phyloP scores from a whole-genome alignment of 2,113 vertebrate genomes.

The Mesembrinibis cayennensis region DNA sequence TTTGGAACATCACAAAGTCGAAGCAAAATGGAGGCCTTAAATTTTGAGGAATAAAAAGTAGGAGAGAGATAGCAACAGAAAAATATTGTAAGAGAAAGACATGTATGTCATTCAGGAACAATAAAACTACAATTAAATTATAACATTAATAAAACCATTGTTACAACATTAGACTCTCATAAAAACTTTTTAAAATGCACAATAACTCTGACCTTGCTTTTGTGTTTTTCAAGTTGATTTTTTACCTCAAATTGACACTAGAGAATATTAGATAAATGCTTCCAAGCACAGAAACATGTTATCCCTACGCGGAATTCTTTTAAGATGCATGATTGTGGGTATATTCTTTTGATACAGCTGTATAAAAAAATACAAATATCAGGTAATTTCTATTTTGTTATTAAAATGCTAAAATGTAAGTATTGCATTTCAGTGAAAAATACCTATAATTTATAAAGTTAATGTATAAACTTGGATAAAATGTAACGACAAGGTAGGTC shows the following conservation, averaged over 20 bases:
- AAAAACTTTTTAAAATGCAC: not conserved
- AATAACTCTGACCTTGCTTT: not conserved
- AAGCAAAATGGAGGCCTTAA: not conserved
- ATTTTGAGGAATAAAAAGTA: not conserved
- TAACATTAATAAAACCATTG: not conserved
- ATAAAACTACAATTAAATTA: not conserved
- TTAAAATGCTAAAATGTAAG: not conserved
- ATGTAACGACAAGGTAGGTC: not conserved
- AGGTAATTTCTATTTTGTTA: not conserved
- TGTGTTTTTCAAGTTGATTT: not conserved
- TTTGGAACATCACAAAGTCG: not conserved
- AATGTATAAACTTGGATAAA: not conserved
- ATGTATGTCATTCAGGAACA: not conserved
- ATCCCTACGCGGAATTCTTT: not conserved
- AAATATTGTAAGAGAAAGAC: not conserved
- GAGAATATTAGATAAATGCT: not conserved
- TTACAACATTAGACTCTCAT: not conserved
- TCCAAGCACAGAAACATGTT: not conserved
- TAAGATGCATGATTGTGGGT: not conserved
- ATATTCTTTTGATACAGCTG: not conserved
- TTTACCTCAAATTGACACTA: not conserved
- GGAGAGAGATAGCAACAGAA: not conserved
- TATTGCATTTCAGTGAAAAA: not conserved
- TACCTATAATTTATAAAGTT: not conserved
- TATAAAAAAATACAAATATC: not conserved